Base-by-base conservation (phyloP, 2,113 vertebrate genomes). In the Chloroceryle aenea region DNA sequence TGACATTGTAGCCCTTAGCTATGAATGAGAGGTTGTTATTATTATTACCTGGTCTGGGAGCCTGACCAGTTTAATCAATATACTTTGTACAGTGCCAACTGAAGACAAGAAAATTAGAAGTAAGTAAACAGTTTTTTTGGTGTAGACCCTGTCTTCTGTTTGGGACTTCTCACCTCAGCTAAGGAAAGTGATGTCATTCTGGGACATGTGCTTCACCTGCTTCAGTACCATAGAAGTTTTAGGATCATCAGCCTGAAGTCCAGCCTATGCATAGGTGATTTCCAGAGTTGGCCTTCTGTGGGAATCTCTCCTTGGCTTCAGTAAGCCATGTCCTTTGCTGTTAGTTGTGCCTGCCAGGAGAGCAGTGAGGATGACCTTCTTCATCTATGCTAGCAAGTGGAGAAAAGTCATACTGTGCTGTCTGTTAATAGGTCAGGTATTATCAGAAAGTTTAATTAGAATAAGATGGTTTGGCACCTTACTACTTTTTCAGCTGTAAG, bases 401-500 rank as follows among this genome's bases (percentile, higher is more conserved):
- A 84, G 88, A 71, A 90, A 71, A 90, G 84, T 90, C 88, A 36
- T 55, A 75, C 76, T 63, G 64, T 89, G 79, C 47, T 94, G 42
- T 21, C 90, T 96, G 92, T 95, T 93, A 77, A 95, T 96, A 95
- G 88, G 87, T 71, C 56, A 86, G 42, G 85, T 95, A 80, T 91
- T 81, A 87, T 93, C 95, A 88, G 79, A 34, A 95, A 78, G 80
- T 81, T 96, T 94, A 90, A 96, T 92, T 86, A 84, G 88, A 89
- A 62, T 83, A 55, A 85, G 90, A 83, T 95, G 90, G 64, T 75
- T 95, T 96, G 93, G 85, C 94, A 89, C 89, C 56, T 95, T 68
- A 68, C 61, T 81, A 14, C 76, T 78, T 86, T 79, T 87, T 87
- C 76, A 85, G 52, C 48, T 36, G 40, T 1, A 7, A 95, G 84